Evolutionary conservation across 1,140 invertebrate species (phyloP), one percentile per base, ranked within the genome.

Genomic region (Drosophila tropicalis): DNA sequence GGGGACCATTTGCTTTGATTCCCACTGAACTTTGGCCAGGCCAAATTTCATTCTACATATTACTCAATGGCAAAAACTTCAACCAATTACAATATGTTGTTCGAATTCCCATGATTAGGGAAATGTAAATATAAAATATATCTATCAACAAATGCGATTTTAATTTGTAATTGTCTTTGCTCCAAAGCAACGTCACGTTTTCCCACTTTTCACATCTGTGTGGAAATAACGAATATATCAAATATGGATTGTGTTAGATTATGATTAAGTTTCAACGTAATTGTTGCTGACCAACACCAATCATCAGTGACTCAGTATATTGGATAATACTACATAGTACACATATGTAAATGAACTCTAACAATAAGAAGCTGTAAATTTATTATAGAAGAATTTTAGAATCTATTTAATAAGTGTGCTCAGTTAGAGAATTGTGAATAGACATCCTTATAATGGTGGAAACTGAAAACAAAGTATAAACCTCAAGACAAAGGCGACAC

Each of bases 201-300:
- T 51, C 5, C 44, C 44, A 29, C 44, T 51, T 7, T 22, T 12
- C 22, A 22, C 17, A n/a, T 22, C 17, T 13, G 3, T 12, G 19
- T 51, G 44, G 44, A n/a, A 51, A 51, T 22, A 51, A 51, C 44
- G 44, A 51, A 22, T 22, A 51, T 51, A 12, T 22, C 44, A 2
- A 51, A 10, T 51, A 51, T 51, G 3, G 44, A 51, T 51, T 51
- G 44, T 22, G 4, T 51, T 19, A 12, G 44, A 51, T 51, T 51
- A 51, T 51, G 17, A 51, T 51, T 36, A 36, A 36, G 34, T 36
- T 36, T 36, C 7, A 36, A 36, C 34, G 34, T 51, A 51, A 22
- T 19, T 47, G 44, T 22, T 22, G 44, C 17, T 51, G 44, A 12
- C n/a, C n/a, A n/a, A n/a, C 12, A 19, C 17, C 44, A 9, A 22